Percentiles rank a stretch among this genome's conserved stretches.
Evolutionary conservation across 2,113 vertebrate genomes (phyloP).

Genomic region (Mystacornis crossleyi): DNA sequence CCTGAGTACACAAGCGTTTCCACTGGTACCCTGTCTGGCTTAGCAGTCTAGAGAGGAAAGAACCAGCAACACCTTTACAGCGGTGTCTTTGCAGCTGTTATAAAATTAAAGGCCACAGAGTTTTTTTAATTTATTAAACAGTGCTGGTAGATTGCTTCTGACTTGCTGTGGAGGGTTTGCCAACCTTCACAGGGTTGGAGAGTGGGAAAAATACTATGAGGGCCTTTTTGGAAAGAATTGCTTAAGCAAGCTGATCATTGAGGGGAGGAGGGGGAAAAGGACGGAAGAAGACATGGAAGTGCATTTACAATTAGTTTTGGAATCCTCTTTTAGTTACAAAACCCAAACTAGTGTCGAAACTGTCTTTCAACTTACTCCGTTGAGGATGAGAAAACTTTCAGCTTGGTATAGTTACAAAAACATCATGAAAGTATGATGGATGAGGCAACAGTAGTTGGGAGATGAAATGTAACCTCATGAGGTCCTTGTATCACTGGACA

Average conservation of each 20-base stretch:
- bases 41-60: not conserved
- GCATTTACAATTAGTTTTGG: not conserved
- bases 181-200: fast-evolving
- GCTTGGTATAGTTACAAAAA: not conserved
- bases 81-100: not conserved
- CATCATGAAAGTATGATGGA: not conserved
- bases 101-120: not conserved
- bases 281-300: not conserved
- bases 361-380: not conserved
- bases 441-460: not conserved
- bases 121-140: not conserved
- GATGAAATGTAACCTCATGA: not conserved
- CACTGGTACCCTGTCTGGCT: not conserved
- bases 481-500: not conserved
- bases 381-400: not conserved
- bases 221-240: not conserved
- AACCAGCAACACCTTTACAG: not conserved
- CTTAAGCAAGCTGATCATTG: not conserved
- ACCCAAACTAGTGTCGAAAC: not conserved
- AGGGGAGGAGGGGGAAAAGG: not conserved
- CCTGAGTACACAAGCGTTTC: not conserved
- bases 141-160: not conserved
- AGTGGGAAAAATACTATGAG: not conserved
- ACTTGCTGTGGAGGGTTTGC: not conserved
- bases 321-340: not conserved